These are phyloP conservation scores for Hetaerina titia DNA, from an alignment of 2,888 invertebrate species.

Conservation along the genomic window DNA sequence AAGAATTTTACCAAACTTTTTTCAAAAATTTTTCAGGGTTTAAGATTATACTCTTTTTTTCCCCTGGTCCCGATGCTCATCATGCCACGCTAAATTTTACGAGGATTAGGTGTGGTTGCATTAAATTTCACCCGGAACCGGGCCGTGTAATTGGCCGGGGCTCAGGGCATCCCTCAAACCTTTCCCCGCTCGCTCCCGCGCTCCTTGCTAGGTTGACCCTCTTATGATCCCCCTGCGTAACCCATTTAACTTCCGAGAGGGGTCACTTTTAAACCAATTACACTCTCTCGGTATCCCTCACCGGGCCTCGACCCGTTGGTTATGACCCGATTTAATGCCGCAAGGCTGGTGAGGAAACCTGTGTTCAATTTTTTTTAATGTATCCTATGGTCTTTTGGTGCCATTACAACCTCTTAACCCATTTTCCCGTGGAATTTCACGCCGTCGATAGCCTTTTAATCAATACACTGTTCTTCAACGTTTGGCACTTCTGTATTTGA, in stretches of 20 bases:
- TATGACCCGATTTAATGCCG: constrained; percentile 17
- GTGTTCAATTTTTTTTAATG: not conserved
- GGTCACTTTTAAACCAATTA: constrained; percentile 2
- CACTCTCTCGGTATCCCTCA: not conserved
- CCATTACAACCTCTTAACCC: constrained; percentile 27
- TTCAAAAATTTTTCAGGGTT: no score
- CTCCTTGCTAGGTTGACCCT: not conserved
- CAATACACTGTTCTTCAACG: not conserved
- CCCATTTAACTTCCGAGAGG: not conserved
- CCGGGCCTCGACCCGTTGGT: not conserved
- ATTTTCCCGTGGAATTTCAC: not conserved
- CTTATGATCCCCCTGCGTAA: not conserved
- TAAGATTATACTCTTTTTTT: not conserved
- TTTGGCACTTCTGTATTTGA: not conserved
- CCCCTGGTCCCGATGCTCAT: no score
- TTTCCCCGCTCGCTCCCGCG: not conserved
- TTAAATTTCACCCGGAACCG: not conserved
- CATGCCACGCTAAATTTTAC: not conserved
- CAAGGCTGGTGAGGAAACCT: not conserved
- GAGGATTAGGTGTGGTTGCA: not conserved
- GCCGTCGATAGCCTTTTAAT: not conserved
- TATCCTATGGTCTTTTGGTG: not conserved
- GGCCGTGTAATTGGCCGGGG: not conserved
- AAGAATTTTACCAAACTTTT: no score
- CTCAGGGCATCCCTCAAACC: not conserved